phyloP scores from a whole-genome alignment of 1,140 invertebrate genomes.

The Agraylea sexmaculata region DNA sequence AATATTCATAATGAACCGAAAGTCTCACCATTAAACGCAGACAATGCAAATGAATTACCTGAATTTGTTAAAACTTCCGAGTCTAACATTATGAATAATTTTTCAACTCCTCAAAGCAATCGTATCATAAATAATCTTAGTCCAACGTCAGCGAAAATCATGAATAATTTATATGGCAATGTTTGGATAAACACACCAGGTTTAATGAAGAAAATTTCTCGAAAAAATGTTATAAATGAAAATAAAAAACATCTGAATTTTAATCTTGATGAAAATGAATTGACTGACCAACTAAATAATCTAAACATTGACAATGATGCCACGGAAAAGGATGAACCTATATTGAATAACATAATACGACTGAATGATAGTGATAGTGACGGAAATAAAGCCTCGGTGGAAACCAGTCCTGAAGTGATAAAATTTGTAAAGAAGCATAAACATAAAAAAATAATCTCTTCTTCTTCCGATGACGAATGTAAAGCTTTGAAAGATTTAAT shows the following conservation, averaged over 20 bases:
- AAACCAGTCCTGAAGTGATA: slow-evolving; percentile 7
- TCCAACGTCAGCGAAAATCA: slow-evolving; percentile 13
- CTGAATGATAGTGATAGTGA: background rate
- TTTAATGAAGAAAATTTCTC: slow-evolving; percentile 15
- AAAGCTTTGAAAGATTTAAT: slow-evolving; percentile 1
- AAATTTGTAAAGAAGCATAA: background rate
- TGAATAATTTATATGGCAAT: slow-evolving; percentile 17
- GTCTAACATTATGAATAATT: background rate
- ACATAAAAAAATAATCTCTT: slow-evolving; percentile 3
- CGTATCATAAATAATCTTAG: background rate
- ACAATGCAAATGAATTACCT: slow-evolving; percentile 5
- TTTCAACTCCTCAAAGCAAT: background rate
- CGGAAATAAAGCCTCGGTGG: background rate
- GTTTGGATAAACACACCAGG: slow-evolving; percentile 19
- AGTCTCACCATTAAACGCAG: background rate
- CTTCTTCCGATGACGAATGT: slow-evolving; percentile 1
- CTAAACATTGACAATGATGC: slow-evolving; percentile 9
- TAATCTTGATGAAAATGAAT: slow-evolving; percentile 5
- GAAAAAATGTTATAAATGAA: slow-evolving; percentile 5
- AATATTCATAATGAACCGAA: background rate
- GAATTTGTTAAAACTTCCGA: background rate
- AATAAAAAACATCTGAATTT: background rate
- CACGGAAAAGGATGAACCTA: slow-evolving; percentile 6
- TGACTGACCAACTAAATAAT: slow-evolving; percentile 11
- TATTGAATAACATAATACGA: background rate